Percentiles rank a stretch among this genome's conserved stretches.
These are phyloP conservation scores for Biston betularia DNA, from an alignment of 2,888 invertebrate genomes.

Conservation along the genomic window DNA sequence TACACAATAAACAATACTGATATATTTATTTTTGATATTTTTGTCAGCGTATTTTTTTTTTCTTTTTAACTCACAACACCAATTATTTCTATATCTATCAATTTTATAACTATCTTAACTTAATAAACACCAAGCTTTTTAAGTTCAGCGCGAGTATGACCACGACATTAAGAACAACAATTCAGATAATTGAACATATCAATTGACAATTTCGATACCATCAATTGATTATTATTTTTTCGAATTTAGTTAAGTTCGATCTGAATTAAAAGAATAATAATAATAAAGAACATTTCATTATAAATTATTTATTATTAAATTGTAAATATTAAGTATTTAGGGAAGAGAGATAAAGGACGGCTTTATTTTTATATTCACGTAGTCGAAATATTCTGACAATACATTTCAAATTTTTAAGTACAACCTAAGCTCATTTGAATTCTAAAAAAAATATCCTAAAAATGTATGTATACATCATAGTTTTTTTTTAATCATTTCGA, in stretches of 20 bases:
- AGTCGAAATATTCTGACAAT: not conserved
- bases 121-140: slow-evolving; percentile 21
- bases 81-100: slow-evolving; percentile 31
- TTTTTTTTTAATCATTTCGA: not conserved
- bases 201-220: not conserved
- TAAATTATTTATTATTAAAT: slow-evolving; percentile 2
- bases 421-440: not conserved
- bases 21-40: slow-evolving; percentile 32
- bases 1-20: slow-evolving; percentile 34
- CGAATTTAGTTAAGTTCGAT: not conserved
- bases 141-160: slow-evolving; percentile 5
- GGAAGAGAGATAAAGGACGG: slow-evolving; percentile 14
- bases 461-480: not conserved
- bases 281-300: not conserved
- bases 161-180: slow-evolving; percentile 1
- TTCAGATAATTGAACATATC: not conserved
- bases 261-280: no score
- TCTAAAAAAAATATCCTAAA: not conserved
- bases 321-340: not conserved
- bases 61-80: slow-evolving; percentile 34
- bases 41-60: slow-evolving; percentile 32
- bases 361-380: not conserved
- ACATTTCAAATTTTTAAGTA: not conserved
- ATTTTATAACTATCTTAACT: slow-evolving; percentile 19
- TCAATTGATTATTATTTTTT: not conserved